These are phyloP conservation scores for Philopotamus ludificatus DNA, from an alignment of 1,140 invertebrate genomes.

Conservation along the genomic window DNA sequence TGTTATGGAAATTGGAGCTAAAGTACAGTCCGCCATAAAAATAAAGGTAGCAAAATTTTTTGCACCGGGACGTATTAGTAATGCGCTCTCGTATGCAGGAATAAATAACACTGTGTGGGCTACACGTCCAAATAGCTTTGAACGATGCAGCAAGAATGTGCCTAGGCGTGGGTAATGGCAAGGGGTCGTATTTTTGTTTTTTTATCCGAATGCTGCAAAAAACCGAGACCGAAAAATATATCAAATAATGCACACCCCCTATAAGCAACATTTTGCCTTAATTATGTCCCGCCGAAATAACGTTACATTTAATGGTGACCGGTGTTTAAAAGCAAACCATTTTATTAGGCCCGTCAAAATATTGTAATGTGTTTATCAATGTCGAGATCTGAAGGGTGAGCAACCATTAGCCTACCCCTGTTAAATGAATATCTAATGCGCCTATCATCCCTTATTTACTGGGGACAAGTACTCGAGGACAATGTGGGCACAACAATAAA, in stretches of 20 bases:
- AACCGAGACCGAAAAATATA: neutral
- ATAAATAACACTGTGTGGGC: conserved; percentile 2
- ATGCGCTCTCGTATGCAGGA: neutral
- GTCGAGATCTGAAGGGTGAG: conserved; percentile 25
- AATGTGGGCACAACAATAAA: no score
- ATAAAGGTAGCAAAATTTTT: conserved; percentile 21
- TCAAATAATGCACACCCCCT: neutral
- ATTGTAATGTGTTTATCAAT: conserved; percentile 30
- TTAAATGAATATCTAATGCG: conserved; percentile 28
- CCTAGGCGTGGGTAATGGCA: neutral
- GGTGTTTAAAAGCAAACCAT: conserved; percentile 31
- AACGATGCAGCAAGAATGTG: neutral
- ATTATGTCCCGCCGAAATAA: neutral
- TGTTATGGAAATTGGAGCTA: conserved; percentile 13
- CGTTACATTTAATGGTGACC: conserved; percentile 15
- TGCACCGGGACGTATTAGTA: conserved; percentile 11
- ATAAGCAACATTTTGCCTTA: no score
- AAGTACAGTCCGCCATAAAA: conserved; percentile 20
- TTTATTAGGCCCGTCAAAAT: conserved; percentile 30
- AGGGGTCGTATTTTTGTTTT: no score
- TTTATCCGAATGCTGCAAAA: no score
- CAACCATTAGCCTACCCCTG: conserved; percentile 19
- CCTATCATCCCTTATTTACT: conserved; percentile 7
- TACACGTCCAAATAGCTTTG: conserved; percentile 4
- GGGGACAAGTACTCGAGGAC: neutral